Percentiles rank a stretch among this genome's conserved stretches.
These are phyloP conservation scores for Ochotona curzoniae DNA, from an alignment of 2,113 vertebrate species.

Conservation along the genomic window DNA sequence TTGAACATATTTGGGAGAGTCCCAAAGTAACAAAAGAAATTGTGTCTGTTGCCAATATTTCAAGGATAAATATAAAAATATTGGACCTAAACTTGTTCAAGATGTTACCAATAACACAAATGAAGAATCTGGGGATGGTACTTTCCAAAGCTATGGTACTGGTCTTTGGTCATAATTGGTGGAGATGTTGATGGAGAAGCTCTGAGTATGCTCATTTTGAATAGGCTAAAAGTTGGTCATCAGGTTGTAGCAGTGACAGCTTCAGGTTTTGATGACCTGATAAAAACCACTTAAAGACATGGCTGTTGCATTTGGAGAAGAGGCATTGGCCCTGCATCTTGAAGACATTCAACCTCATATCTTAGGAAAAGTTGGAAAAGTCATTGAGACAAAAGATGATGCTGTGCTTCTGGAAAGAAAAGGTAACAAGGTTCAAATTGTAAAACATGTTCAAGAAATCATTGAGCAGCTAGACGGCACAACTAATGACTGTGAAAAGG, in stretches of 20 bases:
- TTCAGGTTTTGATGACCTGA: slow-evolving; percentile 97
- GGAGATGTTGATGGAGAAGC: slow-evolving; percentile 99
- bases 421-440: slow-evolving; percentile 90
- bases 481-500: slow-evolving; percentile 98
- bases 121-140: slow-evolving; percentile 98
- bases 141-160: slow-evolving; percentile 97
- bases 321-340: slow-evolving; percentile 91
- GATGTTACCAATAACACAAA: slow-evolving; percentile 99
- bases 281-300: slow-evolving; percentile 98
- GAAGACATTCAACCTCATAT: slow-evolving; percentile 98
- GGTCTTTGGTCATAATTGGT: slow-evolving; percentile 97
- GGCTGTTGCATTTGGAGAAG: slow-evolving; percentile 96
- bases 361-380: slow-evolving; percentile 96
- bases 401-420: too few relatives aligned
- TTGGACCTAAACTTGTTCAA: slow-evolving; percentile 96
- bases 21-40: slow-evolving; percentile 99
- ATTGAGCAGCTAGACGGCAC: slow-evolving; percentile 93
- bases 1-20: slow-evolving; percentile 99
- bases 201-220: slow-evolving; percentile 97
- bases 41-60: slow-evolving; percentile 98
- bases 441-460: slow-evolving; percentile 94
- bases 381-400: slow-evolving; percentile 98
- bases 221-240: slow-evolving; percentile 98
- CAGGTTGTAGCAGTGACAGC: slow-evolving; percentile 99
- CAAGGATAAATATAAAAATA: slow-evolving; percentile 97